Evolutionary conservation across 2,888 invertebrate genomes (phyloP), one percentile per base, ranked within the genome.

Genomic region (Oxytorus armatus): DNA sequence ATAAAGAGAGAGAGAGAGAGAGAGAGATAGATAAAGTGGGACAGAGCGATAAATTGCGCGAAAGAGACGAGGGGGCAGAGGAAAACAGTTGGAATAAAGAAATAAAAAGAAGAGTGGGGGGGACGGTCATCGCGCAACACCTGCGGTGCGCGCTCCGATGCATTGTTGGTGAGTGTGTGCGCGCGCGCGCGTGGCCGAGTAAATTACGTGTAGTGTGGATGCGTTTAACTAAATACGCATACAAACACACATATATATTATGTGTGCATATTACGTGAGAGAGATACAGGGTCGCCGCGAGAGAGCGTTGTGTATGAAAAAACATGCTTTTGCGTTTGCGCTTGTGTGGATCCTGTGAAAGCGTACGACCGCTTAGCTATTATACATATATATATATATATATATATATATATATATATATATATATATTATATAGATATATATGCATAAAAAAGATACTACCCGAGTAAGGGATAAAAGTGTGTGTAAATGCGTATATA

Each of bases 141-240:
- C 85, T 85, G 86, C 86, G 86, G 85, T 84, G 86, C 85, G 86
- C 83, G 85, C 82, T 87, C 83, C 83, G 82, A 86, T 87, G 87
- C 86, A 88, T 89, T 89, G 86, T 87, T 84, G 87, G 88, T 88
- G 88, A 88, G 87, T 88, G 84, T 86, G 79, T 49, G 51, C 11
- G 57, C 33, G 74, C 65, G 73, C 70, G 74, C 57, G 77, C 77
- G 78, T 76, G 79, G 75, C 72, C 73, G 72, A 77, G 55, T 66
- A 72, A 55, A 51, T 29, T 4, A 29, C 29, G 59, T 65, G 65
- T 36, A 59, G 77, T 76, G 72, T 82, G 68, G 66, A 77, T 49
- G 70, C 61, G 49, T 68, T n/a, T 47, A 44, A 69, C 8, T 65
- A 29, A 14, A 25, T 16, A 51, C 36, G 18, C 61, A 23, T 61